Percentiles rank a stretch among this genome's conserved stretches.
Evolutionary conservation across 2,113 vertebrate species (phyloP).

Genomic region (Sclerurus mexicanus): DNA sequence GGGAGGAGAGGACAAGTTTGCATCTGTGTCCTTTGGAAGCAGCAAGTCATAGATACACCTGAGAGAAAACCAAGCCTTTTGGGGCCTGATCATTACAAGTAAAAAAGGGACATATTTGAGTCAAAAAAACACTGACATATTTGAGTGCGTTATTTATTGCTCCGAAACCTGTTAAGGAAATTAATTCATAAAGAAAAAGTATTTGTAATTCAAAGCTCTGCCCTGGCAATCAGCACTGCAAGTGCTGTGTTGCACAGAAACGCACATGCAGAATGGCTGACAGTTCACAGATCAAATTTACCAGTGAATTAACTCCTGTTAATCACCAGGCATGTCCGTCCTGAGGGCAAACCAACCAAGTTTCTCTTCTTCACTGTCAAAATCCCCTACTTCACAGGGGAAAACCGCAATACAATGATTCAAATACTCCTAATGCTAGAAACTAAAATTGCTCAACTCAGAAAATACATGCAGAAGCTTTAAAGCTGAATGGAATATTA

Average conservation of each 20-base stretch:
- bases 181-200: neutral
- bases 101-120: neutral
- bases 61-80: neutral
- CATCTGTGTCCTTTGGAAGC: accelerated
- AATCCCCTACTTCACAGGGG: neutral
- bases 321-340: neutral
- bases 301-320: neutral
- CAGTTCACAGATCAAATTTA: neutral
- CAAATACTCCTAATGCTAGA: neutral
- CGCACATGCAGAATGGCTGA: neutral
- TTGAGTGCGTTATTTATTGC: neutral
- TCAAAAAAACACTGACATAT: neutral
- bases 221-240: neutral
- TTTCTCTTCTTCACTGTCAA: slow-evolving; percentile 12
- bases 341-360: neutral
- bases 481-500: neutral
- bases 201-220: neutral
- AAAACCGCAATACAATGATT: neutral
- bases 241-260: neutral
- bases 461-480: neutral
- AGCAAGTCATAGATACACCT: accelerated
- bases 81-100: neutral
- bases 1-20: accelerated
- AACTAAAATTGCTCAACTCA: neutral
- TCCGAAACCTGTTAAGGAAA: neutral